Conservation (phyloP, 2,797 vertebrate genomes). For the Steatocranus sp. region DNA sequence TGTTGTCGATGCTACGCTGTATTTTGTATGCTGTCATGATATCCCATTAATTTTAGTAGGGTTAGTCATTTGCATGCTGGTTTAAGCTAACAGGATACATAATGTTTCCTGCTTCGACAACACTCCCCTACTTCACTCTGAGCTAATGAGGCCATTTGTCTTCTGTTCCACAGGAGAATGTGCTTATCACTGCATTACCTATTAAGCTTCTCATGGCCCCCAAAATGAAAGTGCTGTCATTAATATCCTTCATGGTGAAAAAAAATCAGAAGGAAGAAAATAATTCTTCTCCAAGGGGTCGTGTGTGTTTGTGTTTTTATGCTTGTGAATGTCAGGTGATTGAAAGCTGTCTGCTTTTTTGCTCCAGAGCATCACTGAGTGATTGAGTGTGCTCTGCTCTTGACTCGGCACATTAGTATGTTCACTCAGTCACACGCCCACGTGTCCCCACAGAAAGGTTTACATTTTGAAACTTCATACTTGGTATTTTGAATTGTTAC, state of each 20-base stretch:
- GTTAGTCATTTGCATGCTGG: conserved; percentile 48
- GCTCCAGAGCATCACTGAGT: conserved; percentile 1
- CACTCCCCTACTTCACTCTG: conserved; percentile 39
- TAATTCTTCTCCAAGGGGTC: neutral
- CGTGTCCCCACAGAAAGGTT: neutral
- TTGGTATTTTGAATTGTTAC: neutral
- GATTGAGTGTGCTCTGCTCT: neutral
- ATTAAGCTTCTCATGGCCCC: conserved; percentile 40
- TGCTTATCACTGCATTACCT: conserved; percentile 60
- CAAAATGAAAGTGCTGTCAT: conserved; percentile 45
- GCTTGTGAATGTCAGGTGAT: neutral
- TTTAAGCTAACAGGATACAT: conserved; percentile 54
- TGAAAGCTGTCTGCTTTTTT: conserved; percentile 3
- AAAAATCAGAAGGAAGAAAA: neutral
- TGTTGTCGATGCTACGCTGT: conserved; percentile 3
- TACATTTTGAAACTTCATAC: neutral
- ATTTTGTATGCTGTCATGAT: conserved; percentile 24
- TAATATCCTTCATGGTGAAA: conserved; percentile 44
- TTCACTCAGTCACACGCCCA: neutral
- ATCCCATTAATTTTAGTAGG: conserved; percentile 42
- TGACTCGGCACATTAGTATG: neutral
- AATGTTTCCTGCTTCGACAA: conserved; percentile 56
- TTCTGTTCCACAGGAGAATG: conserved; percentile 52
- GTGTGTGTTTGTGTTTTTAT: neutral
- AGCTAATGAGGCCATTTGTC: conserved; percentile 70